Conservation (phyloP, 92 coral and sea anemone species). For the Pocillopora grandis region DNA sequence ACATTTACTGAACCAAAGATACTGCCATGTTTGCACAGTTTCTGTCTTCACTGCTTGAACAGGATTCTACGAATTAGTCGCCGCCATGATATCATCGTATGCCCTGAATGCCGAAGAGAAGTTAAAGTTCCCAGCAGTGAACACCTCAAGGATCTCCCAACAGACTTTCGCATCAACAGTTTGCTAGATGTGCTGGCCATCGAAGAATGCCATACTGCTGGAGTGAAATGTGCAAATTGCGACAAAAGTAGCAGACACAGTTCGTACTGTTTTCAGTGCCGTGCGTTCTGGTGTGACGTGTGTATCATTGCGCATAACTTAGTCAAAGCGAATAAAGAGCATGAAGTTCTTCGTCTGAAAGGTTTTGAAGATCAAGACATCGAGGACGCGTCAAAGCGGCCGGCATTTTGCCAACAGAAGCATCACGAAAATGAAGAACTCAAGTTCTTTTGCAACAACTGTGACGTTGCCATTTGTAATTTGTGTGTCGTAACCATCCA, state of each 20-base stretch:
- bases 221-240: not conserved
- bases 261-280: conserved; percentile 1
- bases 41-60: not conserved
- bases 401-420: conserved; percentile 11
- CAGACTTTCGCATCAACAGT: no score
- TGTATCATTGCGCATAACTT: conserved; percentile 4
- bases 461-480: conserved; percentile 38
- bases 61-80: not conserved
- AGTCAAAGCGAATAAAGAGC: conserved; percentile 1
- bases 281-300: conserved; percentile 13
- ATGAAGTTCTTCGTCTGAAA: not conserved
- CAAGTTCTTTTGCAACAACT: conserved; percentile 23
- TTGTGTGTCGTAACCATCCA: conserved; percentile 12
- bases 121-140: not conserved
- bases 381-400: not conserved
- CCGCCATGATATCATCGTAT: not conserved
- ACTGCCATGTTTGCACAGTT: conserved; percentile 48
- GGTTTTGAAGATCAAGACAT: not conserved
- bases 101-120: not conserved
- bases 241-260: not conserved
- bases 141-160: not conserved
- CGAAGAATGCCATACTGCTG: not conserved
- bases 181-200: not conserved
- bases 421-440: conserved; percentile 38
- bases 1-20: conserved; percentile 20